Base-by-base conservation (phyloP, 2,113 vertebrate genomes). In the Nicator chloris region DNA sequence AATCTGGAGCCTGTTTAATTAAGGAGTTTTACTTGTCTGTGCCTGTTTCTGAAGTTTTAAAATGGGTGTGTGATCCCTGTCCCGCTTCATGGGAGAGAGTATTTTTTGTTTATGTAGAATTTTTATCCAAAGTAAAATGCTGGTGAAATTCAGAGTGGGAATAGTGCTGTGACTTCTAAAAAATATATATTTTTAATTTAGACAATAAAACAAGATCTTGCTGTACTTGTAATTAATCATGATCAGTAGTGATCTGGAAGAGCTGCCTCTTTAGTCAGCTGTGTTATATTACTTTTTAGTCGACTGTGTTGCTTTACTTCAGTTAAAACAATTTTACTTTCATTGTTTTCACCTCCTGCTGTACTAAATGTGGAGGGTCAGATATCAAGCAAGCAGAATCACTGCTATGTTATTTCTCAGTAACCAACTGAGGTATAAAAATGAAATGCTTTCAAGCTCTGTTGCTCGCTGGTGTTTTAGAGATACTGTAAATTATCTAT, bases 11-110 rank as follows among this genome's bases (percentile, higher is more conserved):
- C 50, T 72, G 10, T 60, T 90, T 83, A 60, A n/a, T 60, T 70
- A 60, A 69, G 40, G 1, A 2, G 14, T 37, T 64, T 93, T 39
- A 22, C 9, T 61, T 86, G 10, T 49, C 12, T 69, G 6, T 80
- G 30, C 33, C 22, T 45, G 1, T 82, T 91, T 73, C 51, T 53
- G 23, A 51, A 65, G 23, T 20, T 86, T 70, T 81, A 35, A 77
- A 63, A 39, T 2, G 0, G 6, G 0, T 42, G 1, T 45, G 21
- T 47, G 18, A 65, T 87, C 42, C 42, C 0, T 73, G 61, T 44
- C 31, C 20, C 37, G 5, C 15, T 47, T 63, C 10, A 16, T 33
- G 18, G 16, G n/a, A 33, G 22, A 11, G 22, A 40, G 7, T 40
- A 11, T 35, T 72, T 69, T 80, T 77, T 47, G 2, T 31, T 80